Evolutionary conservation across 64 coral and sea anemone species (phyloP).

Genomic region (Montipora sp.): DNA sequence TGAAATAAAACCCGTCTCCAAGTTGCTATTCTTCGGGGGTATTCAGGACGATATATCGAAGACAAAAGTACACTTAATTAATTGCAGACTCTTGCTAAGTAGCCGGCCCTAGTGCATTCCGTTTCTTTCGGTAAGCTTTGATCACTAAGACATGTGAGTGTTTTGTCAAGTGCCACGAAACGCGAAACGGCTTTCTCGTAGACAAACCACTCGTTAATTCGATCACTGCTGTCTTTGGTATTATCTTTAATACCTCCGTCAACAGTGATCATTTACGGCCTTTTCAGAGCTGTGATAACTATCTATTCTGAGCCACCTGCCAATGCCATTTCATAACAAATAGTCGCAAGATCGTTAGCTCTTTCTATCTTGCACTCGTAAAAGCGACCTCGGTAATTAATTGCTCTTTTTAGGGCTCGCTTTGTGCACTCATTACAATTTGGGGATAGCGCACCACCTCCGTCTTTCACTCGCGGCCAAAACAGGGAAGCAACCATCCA

Average conservation of each 20-base stretch:
- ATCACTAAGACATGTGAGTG: background rate
- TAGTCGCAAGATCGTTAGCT: background rate
- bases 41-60: background rate
- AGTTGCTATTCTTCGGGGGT: background rate
- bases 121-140: slow-evolving; percentile 40
- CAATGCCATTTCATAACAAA: slow-evolving; percentile 24
- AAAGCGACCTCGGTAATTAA: slow-evolving; percentile 15
- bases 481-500: too few species aligned
- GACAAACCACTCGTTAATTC: slow-evolving; percentile 6
- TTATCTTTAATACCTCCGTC: background rate
- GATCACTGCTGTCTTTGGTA: background rate
- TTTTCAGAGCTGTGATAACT: slow-evolving; percentile 9
- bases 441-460: background rate
- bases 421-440: background rate
- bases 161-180: slow-evolving; percentile 25
- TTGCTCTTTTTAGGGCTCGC: background rate
- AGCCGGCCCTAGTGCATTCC: background rate
- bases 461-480: too few species aligned
- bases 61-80: slow-evolving; percentile 32
- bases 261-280: slow-evolving; percentile 8
- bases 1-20: background rate
- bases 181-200: background rate
- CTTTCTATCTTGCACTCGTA: background rate
- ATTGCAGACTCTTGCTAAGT: background rate
- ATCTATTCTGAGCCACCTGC: slow-evolving; percentile 20